These are phyloP conservation scores for Falco biarmicus DNA, from an alignment of 2,797 vertebrate genomes.

Conservation along the genomic window DNA sequence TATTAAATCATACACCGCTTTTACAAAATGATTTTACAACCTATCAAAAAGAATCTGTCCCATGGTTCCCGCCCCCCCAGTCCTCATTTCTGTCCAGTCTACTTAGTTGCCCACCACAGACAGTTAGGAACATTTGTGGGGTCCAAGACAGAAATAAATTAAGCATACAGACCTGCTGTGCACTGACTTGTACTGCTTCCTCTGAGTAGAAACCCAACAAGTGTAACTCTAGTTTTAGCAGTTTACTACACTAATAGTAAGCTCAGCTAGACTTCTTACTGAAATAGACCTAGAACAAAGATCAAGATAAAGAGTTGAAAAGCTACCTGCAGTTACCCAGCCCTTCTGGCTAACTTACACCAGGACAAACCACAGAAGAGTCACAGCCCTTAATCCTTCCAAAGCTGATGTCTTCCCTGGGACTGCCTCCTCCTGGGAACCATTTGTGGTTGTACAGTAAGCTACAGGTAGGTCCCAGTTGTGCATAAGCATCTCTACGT, in stretches of 20 bases:
- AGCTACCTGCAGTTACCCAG: background rate
- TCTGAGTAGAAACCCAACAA: background rate
- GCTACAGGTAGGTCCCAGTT: background rate
- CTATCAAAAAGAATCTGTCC: background rate
- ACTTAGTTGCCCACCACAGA: background rate
- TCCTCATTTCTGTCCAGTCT: background rate
- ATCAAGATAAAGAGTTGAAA: background rate
- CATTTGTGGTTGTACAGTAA: accelerated
- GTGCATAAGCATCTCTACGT: background rate
- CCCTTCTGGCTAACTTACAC: background rate
- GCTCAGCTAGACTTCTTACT: background rate
- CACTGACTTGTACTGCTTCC: accelerated
- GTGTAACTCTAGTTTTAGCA: background rate
- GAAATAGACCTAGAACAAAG: background rate
- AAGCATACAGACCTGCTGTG: background rate
- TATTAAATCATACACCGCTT: background rate
- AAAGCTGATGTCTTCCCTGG: background rate
- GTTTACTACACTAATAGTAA: background rate
- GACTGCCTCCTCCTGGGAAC: background rate
- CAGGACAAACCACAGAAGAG: background rate
- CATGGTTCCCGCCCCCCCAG: background rate
- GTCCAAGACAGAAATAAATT: background rate
- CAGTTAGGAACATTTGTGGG: background rate
- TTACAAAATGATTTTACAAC: background rate
- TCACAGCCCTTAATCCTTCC: background rate